Conservation (phyloP, 2,113 vertebrate genomes). For the Phocoena sinus region DNA sequence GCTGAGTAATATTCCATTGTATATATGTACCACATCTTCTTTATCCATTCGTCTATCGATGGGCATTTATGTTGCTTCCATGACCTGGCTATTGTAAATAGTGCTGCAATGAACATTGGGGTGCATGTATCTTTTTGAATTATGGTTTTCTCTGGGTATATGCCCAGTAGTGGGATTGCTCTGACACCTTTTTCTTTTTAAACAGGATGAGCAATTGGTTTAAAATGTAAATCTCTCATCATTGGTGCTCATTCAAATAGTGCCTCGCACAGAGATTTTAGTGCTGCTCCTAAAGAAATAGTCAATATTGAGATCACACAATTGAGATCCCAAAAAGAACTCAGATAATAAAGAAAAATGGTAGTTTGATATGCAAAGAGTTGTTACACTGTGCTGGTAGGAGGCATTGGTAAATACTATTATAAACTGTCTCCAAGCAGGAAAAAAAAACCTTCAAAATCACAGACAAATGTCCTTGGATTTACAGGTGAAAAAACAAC, state of each 20-base stretch:
- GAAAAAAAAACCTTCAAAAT: not conserved
- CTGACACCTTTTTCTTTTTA: conserved; percentile 32
- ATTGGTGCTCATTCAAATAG: conserved; percentile 50
- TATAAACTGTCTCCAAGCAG: not conserved
- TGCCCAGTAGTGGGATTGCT: no score
- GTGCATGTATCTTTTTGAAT: no score
- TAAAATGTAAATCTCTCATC: conserved; percentile 70
- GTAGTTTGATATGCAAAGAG: not conserved
- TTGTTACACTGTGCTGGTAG: rapidly evolving
- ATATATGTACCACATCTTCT: no score
- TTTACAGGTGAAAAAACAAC: not conserved
- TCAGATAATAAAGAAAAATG: not conserved
- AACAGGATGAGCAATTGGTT: conserved; percentile 66
- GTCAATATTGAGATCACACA: conserved; percentile 4
- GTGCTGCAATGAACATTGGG: no score
- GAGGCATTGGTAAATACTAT: not conserved
- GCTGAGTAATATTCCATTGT: no score
- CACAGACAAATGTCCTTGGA: not conserved
- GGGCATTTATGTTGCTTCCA: no score
- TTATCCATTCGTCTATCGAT: no score
- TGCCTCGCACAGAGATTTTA: conserved; percentile 61
- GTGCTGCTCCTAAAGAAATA: conserved; percentile 62
- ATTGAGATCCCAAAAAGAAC: conserved; percentile 22
- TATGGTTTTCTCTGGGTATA: no score
- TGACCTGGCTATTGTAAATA: no score